Evolutionary conservation across 2,888 invertebrate genomes (phyloP).

Genomic region (Hydropsyche betteni): DNA sequence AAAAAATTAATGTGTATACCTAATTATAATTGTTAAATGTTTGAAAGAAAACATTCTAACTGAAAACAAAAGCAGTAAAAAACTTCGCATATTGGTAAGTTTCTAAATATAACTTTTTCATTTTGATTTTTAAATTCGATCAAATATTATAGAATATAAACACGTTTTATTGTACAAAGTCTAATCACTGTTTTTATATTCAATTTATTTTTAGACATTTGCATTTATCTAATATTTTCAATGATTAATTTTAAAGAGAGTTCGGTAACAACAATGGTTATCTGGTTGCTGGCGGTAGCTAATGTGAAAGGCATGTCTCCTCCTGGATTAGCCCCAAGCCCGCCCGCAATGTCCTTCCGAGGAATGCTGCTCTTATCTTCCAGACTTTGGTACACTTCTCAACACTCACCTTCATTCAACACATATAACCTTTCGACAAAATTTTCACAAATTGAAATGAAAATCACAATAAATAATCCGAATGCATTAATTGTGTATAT

Average conservation of each 20-base stretch:
- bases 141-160: too few species aligned
- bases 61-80: too few species aligned
- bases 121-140: too few species aligned
- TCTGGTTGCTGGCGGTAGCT: conserved; percentile 46
- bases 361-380: conserved; percentile 51
- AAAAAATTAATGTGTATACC: background rate
- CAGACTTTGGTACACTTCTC: conserved; percentile 24
- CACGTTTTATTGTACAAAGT: too few species aligned
- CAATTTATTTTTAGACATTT: conserved; percentile 18
- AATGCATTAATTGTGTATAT: too few species aligned
- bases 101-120: too few species aligned
- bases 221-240: conserved; percentile 32
- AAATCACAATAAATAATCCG: background rate
- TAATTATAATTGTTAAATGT: conserved; percentile 3
- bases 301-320: conserved; percentile 51
- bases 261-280: conserved; percentile 43
- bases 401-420: background rate
- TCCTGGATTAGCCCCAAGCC: conserved; percentile 48
- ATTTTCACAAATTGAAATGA: background rate
- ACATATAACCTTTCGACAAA: conserved; percentile 17
- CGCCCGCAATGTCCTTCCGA: conserved; percentile 45
- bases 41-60: too few species aligned
- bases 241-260: conserved; percentile 43
- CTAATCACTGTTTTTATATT: background rate
- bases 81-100: too few species aligned